Base-by-base conservation (phyloP, 2,888 invertebrate species). In the Drosophila helvetica region DNA sequence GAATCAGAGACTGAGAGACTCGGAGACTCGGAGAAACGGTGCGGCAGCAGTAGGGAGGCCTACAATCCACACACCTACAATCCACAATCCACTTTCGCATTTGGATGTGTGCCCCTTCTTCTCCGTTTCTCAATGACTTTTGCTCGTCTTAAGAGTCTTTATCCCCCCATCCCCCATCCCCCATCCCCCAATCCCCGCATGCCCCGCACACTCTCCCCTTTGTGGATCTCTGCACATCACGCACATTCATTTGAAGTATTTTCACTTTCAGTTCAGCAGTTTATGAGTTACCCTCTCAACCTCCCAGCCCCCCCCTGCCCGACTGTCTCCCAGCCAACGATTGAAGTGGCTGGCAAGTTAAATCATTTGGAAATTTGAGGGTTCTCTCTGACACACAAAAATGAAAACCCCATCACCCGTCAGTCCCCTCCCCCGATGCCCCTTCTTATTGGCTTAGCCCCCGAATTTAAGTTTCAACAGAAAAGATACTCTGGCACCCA, bases 291-390 rank as follows among this genome's bases (percentile, higher is more conserved):
- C 55, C 7, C 17, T 18, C 18, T n/a, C n/a, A n/a, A n/a, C 43
- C 30, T 10, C 30, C 6, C 6, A 0, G 1, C 25, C 27, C 30
- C 8, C 8, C 30, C 64, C n/a, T 6, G 3, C 19, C 33, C 33
- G 48, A 55, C 48, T 43, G 54, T 6, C 15, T 10, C 33, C n/a
- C 30, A 64, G 55, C 56, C 66, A 12, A 18, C 18, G 55, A 59
- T 75, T 66, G 46, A 77, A 75, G 77, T 75, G 66, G 55, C 71
- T 75, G 66, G 55, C 71, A 77, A 77, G 77, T 78, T 71, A 67
- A 78, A 78, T 74, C 77, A 78, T 75, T 77, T 64, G 74, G 70
- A 77, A 77, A 75, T 67, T 76, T 47, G 38, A 65, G 65, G 65
- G 69, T 55, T 70, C 47, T 65, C 54, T 25, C 8, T 8, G 15